Evolutionary conservation across 2,797 vertebrate species (phyloP).

Genomic region (Sebastes matsubarae): DNA sequence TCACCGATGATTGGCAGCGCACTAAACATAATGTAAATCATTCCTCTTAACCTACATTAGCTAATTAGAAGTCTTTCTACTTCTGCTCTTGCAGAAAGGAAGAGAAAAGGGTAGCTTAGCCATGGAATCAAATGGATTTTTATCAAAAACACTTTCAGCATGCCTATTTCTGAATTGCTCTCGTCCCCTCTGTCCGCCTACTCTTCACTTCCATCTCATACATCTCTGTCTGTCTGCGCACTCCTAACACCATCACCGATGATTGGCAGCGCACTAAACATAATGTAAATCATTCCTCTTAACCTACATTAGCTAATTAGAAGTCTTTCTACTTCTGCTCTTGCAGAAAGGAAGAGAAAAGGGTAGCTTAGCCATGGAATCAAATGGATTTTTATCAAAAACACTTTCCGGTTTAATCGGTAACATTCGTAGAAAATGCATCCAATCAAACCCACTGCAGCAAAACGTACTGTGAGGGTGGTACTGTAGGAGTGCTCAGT

Average conservation of each 20-base stretch:
- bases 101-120: not conserved
- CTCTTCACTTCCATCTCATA: conserved; percentile 29
- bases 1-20: conserved; percentile 55
- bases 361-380: not conserved
- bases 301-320: conserved; percentile 66
- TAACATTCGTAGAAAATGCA: not conserved
- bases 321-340: conserved; percentile 36
- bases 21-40: conserved; percentile 62
- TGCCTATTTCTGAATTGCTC: conserved; percentile 37
- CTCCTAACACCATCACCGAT: conserved; percentile 27
- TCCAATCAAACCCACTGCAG: not conserved
- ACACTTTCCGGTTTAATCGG: not conserved
- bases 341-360: not conserved
- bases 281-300: conserved; percentile 56
- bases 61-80: conserved; percentile 55
- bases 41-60: conserved; percentile 57
- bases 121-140: not conserved
- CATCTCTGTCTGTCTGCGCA: conserved; percentile 11
- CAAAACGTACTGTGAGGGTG: not conserved
- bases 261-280: conserved; percentile 63
- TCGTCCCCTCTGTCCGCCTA: conserved; percentile 16
- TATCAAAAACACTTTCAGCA: not conserved
- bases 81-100: conserved; percentile 8
- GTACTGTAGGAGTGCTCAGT: not conserved
- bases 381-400: not conserved